These are phyloP conservation scores for Pseudorhiza aurosa DNA, from an alignment of 30 jellyfish, hydroid and myxozoan species.

Conservation along the genomic window DNA sequence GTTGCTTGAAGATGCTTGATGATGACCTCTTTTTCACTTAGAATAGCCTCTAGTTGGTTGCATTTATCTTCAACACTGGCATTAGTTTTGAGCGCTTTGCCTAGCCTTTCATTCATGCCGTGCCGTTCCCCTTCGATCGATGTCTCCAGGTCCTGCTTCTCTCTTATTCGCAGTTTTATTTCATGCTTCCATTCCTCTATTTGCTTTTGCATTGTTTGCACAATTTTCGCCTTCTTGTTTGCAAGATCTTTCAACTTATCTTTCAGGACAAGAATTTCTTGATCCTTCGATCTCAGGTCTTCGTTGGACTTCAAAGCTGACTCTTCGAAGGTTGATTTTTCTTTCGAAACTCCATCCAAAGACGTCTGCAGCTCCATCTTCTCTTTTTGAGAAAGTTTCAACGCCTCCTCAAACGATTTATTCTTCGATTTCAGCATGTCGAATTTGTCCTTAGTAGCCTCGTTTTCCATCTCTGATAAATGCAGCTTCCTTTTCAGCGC, in stretches of 20 bases:
- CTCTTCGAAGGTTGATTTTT: background rate
- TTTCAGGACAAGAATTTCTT: no score
- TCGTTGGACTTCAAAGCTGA: no score
- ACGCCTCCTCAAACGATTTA: no score
- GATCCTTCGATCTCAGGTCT: background rate
- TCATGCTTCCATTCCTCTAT: background rate
- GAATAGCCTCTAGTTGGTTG: background rate
- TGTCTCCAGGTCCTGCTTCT: background rate
- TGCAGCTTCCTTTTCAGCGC: no score
- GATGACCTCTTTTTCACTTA: background rate
- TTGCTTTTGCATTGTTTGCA: background rate
- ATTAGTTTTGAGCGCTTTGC: background rate
- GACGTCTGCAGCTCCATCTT: no score
- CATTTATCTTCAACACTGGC: background rate
- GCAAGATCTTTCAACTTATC: no score
- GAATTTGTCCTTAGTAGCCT: background rate
- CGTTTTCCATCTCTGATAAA: background rate
- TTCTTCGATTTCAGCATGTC: background rate
- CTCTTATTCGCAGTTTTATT: background rate
- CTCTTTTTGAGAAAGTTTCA: no score
- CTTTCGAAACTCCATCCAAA: background rate
- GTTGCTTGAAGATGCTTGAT: background rate
- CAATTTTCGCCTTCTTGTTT: background rate
- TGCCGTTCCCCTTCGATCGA: background rate
- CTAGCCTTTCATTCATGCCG: slow-evolving; percentile 1